These are phyloP conservation scores for Harmothoe impar DNA, from an alignment of 2,888 invertebrate genomes.

Conservation along the genomic window DNA sequence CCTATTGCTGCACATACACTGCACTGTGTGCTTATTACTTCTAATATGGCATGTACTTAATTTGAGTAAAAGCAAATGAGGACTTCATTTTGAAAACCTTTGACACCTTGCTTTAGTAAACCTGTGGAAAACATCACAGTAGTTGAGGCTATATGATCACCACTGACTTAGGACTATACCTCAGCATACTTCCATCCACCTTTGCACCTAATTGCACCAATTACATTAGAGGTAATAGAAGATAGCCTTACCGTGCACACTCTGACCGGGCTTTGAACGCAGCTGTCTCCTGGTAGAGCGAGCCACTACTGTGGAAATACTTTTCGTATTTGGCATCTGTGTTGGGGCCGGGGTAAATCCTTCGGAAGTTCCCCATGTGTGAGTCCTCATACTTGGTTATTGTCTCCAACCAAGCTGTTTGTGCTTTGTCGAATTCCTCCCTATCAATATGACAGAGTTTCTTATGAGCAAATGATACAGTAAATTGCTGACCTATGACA, in stretches of 20 bases:
- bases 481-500: too few relatives aligned
- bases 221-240: neutral
- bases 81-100: too few relatives aligned
- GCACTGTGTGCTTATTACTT: too few relatives aligned
- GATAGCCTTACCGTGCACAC: slow-evolving; percentile 79
- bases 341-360: slow-evolving; percentile 81
- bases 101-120: neutral
- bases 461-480: neutral
- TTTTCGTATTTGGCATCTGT: slow-evolving; percentile 82
- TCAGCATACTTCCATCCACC: neutral
- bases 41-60: too few relatives aligned
- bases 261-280: slow-evolving; percentile 83
- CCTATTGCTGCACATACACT: too few relatives aligned
- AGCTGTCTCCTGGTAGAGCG: slow-evolving; percentile 83
- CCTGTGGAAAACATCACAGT: neutral
- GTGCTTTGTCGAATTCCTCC: slow-evolving; percentile 82
- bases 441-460: slow-evolving; percentile 72
- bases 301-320: slow-evolving; percentile 82
- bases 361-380: slow-evolving; percentile 83
- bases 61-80: too few relatives aligned
- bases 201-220: neutral
- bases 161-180: neutral
- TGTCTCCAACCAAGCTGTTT: slow-evolving; percentile 80
- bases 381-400: slow-evolving; percentile 81
- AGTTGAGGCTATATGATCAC: too few relatives aligned